Conservation (phyloP, 1,140 invertebrate genomes). For the Leguminivora glycinivorella region DNA sequence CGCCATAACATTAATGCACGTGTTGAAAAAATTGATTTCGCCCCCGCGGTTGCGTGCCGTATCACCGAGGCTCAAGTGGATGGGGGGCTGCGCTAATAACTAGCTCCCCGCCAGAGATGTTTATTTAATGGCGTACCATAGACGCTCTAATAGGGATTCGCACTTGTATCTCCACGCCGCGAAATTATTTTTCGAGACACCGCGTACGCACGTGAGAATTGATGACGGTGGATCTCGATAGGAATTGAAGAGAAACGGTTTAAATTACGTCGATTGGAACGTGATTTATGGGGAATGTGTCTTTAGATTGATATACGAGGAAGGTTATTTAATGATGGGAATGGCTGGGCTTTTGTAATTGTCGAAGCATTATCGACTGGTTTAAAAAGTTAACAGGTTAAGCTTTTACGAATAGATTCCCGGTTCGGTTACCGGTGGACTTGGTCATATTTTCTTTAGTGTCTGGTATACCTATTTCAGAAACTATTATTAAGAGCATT, state of each 20-base stretch:
- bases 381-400: no score
- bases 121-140: constrained; percentile 76
- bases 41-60: constrained; percentile 72
- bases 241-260: neutral
- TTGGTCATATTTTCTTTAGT: no score
- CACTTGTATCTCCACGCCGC: constrained; percentile 52
- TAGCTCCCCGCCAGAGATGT: constrained; percentile 70
- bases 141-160: constrained; percentile 70
- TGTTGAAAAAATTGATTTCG: constrained; percentile 78
- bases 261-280: constrained; percentile 5
- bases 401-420: no score
- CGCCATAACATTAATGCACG: constrained; percentile 71
- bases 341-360: no score
- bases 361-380: no score
- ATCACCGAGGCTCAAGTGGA: constrained; percentile 68
- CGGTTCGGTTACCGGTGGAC: no score
- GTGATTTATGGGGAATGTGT: constrained; percentile 2
- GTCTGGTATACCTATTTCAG: no score
- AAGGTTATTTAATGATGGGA: neutral
- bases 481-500: no score
- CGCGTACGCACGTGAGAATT: constrained; percentile 21
- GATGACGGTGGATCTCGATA: neutral
- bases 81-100: constrained; percentile 73
- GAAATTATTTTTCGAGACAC: constrained; percentile 54
- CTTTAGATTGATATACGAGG: neutral